Evolutionary conservation across 2,113 vertebrate species (phyloP).

Genomic region (Sinocyclocheilus maitianheensis): DNA sequence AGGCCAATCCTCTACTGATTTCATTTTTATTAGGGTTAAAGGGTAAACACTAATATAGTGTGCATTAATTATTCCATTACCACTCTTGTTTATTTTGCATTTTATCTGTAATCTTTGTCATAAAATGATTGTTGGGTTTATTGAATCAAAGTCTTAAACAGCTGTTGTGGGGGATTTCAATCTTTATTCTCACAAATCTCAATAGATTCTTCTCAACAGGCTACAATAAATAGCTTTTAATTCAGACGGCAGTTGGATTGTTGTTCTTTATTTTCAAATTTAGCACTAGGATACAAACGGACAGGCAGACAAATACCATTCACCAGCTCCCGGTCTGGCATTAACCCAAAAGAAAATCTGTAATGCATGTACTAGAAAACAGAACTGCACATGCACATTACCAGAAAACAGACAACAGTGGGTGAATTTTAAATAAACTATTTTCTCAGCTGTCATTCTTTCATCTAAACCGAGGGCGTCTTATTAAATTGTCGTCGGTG

Average conservation of each 20-base stretch:
- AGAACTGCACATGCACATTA: conserved; percentile 14
- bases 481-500: neutral
- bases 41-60: neutral
- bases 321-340: neutral
- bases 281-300: conserved; percentile 37
- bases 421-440: neutral
- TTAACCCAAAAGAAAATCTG: conserved; percentile 4
- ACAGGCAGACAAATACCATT: conserved; percentile 50
- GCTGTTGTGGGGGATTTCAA: conserved; percentile 44
- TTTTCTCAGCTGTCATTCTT: neutral
- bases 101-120: neutral
- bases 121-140: neutral
- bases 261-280: conserved; percentile 43
- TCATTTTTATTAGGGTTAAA: neutral
- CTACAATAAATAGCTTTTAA: conserved; percentile 72
- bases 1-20: too few relatives aligned
- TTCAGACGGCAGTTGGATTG: conserved; percentile 44
- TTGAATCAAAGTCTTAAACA: neutral
- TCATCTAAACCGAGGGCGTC: neutral
- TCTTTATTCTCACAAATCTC: conserved; percentile 72
- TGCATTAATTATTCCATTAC: neutral
- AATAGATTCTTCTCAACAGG: conserved; percentile 62
- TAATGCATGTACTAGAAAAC: conserved; percentile 33
- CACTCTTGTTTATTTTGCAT: neutral
- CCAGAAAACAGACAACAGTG: neutral